A percentile compares a stretch with the other conserved stretches of the same genome.
phyloP scores from a whole-genome alignment of 2,797 vertebrate genomes.

The Brachyalestes nurse region DNA sequence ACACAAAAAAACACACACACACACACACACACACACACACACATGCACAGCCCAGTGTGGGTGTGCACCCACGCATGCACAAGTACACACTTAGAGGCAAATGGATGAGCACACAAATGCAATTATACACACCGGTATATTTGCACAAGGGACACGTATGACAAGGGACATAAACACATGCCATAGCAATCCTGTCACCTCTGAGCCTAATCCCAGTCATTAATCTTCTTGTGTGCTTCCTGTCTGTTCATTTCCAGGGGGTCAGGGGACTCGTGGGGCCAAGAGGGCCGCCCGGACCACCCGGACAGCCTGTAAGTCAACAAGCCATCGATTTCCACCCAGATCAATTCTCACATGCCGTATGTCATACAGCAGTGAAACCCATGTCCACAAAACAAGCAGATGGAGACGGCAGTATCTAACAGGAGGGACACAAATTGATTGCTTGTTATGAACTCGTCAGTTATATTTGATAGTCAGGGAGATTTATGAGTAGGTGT shows the following conservation, averaged over 20 bases:
- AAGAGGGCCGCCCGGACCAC: constrained; percentile 81
- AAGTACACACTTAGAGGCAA: background rate
- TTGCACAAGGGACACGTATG: background rate
- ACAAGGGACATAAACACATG: background rate
- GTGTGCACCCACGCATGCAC: constrained; percentile 50
- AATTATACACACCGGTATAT: too few species aligned
- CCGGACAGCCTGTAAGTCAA: constrained; percentile 83
- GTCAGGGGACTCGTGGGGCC: constrained; percentile 85
- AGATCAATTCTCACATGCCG: background rate
- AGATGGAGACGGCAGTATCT: background rate
- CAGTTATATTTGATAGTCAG: background rate
- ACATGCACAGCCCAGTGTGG: constrained; percentile 50
- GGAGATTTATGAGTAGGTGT: background rate
- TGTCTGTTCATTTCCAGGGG: constrained; percentile 80
- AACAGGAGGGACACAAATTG: background rate
- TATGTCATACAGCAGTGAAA: constrained; percentile 12
- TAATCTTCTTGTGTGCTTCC: constrained; percentile 13
- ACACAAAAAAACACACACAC: constrained; percentile 35
- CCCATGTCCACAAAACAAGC: background rate
- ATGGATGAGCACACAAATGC: too few species aligned
- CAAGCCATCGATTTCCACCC: constrained; percentile 41
- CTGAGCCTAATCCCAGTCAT: constrained; percentile 13
- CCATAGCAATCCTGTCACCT: background rate
- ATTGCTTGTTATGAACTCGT: constrained; percentile 18
- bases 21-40: background rate